Conservation (phyloP, 2,113 vertebrate genomes). For the Leptobrachium ailaonicum region DNA sequence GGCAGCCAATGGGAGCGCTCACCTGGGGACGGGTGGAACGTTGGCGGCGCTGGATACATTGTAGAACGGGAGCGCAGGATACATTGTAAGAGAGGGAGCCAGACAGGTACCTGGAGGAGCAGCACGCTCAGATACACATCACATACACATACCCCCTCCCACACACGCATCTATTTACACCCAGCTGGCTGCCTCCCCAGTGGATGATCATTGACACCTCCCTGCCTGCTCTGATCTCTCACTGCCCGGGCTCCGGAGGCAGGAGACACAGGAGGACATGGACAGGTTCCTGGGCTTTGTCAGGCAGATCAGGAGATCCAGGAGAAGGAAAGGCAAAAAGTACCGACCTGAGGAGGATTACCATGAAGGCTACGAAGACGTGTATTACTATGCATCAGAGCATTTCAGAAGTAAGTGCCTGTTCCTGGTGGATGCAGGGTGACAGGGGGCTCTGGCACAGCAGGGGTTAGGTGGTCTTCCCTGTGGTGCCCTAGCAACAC, state of each 20-base stretch:
- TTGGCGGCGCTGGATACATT: background rate
- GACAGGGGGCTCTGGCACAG: background rate
- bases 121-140: background rate
- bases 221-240: conserved; percentile 13
- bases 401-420: conserved; percentile 84
- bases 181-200: background rate
- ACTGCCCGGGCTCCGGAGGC: conserved; percentile 29
- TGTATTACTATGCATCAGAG: conserved; percentile 95
- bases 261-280: conserved; percentile 66
- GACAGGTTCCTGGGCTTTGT: conserved; percentile 93
- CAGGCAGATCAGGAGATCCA: conserved; percentile 85
- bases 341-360: conserved; percentile 97
- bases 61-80: conserved; percentile 22
- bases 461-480: conserved; percentile 4
- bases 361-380: conserved; percentile 97
- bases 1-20: conserved; percentile 10
- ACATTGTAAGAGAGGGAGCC: background rate
- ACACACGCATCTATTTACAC: conserved; percentile 34
- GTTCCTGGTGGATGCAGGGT: conserved; percentile 9
- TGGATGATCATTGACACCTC: conserved; percentile 18
- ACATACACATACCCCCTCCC: conserved; percentile 18
- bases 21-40: background rate
- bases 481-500: no score
- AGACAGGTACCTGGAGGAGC: conserved; percentile 51
- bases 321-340: conserved; percentile 93